phyloP scores from a whole-genome alignment of 2,113 vertebrate species.

The Melanerpes formicivorus region DNA sequence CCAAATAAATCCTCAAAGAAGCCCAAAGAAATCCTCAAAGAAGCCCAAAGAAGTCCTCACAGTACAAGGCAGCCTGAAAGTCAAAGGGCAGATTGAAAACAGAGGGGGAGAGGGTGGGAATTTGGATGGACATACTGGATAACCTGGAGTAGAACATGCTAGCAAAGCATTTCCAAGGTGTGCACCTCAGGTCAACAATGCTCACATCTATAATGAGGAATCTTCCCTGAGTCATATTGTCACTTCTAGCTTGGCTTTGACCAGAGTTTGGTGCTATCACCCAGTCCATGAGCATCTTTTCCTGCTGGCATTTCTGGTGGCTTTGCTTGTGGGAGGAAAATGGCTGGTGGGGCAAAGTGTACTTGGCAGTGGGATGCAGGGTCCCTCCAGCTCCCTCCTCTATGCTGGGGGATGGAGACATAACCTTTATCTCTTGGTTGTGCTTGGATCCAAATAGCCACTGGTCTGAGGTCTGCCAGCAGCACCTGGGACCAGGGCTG shows the following conservation, averaged over 20 bases:
- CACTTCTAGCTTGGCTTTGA: background rate
- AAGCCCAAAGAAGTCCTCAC: no score
- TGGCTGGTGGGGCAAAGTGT: background rate
- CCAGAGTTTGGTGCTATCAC: background rate
- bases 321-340: background rate
- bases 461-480: background rate
- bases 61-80: background rate
- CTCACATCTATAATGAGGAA: background rate
- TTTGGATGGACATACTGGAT: background rate
- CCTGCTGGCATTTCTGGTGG: accelerated
- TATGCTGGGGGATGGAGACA: accelerated
- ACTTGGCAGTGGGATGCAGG: no score
- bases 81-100: background rate
- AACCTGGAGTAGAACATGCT: background rate
- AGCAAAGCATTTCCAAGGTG: background rate
- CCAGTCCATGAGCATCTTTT: background rate
- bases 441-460: accelerated
- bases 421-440: background rate
- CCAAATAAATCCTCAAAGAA: background rate
- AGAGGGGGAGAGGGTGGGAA: background rate
- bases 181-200: accelerated
- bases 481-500: background rate
- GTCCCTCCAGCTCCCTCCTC: accelerated
- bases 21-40: background rate
- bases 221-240: background rate